Base-by-base conservation (phyloP, 2,888 invertebrate species). In the Eueremaeus valkanovi region DNA sequence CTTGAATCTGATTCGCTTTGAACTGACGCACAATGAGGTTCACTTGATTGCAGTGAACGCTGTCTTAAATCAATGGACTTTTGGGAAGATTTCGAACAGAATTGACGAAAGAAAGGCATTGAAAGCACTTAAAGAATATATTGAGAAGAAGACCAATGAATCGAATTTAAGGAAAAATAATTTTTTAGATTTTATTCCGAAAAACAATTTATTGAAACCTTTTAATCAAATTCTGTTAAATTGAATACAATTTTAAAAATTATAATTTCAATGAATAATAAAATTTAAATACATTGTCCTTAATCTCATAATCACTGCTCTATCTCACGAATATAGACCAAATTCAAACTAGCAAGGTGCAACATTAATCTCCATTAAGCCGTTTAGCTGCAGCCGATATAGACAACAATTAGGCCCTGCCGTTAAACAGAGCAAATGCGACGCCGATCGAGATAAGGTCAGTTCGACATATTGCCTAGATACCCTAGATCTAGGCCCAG, bases 201-300 rank as follows among this genome's bases (percentile, higher is more conserved):
- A 68, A 24, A 18, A 66, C 2, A 3, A 11, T 24, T 42, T 68
- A 42, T 5, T 68, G n/a, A 68, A 68, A 68, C 68, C 68, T 24
- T 68, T 68, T 42, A 68, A 68, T 68, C n/a, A 68, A 40, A 68
- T 45, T 68, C 5, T 33, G n/a, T 63, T 63, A 33, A 63, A 63
- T 24, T 58, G 31, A 16, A 55, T 55, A n/a, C n/a, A 55, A 45
- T 16, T 9, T 45, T 40, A 5, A 40, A 45, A 27, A 55, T 27
- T 11, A 9, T 55, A 21, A 9, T 27, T 55, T 55, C 8, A 55
- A 55, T 55, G 24, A 55, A 55, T 55, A 2, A 55, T 27, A 55
- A 21, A 55, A 9, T 55, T 55, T 55, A 51, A 51, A 51, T n/a
- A n/a, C n/a, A n/a, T n/a, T n/a, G n/a, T n/a, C n/a, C n/a, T n/a